These are phyloP conservation scores for Eonycteris spelaea DNA, from an alignment of 2,113 vertebrate species.

Conservation along the genomic window DNA sequence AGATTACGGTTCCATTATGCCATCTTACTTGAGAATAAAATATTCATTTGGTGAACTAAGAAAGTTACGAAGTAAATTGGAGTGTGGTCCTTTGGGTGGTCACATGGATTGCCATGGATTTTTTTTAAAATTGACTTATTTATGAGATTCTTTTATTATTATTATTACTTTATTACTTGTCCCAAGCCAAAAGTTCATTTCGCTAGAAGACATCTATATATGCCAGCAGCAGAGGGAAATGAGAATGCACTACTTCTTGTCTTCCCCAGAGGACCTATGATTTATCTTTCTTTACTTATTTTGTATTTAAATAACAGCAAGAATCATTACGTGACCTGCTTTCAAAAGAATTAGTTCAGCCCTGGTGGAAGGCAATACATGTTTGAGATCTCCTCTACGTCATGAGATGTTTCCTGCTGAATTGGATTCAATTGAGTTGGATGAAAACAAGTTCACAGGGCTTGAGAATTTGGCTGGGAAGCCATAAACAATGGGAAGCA, in stretches of 20 bases:
- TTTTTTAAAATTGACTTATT: neutral
- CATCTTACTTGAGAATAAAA: neutral
- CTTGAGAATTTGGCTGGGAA: slow-evolving; percentile 32
- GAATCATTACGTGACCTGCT: neutral
- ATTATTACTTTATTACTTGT: neutral
- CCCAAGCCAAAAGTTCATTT: neutral
- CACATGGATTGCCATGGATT: neutral
- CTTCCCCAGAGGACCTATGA: neutral
- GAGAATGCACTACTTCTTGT: neutral
- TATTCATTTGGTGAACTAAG: neutral
- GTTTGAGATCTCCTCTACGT: neutral
- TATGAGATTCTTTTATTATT: neutral
- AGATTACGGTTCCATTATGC: neutral
- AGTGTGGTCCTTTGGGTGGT: neutral
- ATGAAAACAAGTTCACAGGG: slow-evolving; percentile 39
- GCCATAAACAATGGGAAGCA: slow-evolving; percentile 44
- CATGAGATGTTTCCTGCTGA: slow-evolving; percentile 47
- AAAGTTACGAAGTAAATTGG: neutral
- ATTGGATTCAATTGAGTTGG: neutral
- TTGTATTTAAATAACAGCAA: slow-evolving; percentile 27
- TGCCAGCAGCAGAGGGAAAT: neutral
- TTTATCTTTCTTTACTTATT: neutral
- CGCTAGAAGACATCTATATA: neutral
- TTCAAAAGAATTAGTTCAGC: slow-evolving; percentile 7
- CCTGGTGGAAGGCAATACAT: neutral